Evolutionary conservation across 1,140 invertebrate genomes (phyloP), one percentile per base, ranked within the genome.

Genomic region (Sitodiplosis mosellana): DNA sequence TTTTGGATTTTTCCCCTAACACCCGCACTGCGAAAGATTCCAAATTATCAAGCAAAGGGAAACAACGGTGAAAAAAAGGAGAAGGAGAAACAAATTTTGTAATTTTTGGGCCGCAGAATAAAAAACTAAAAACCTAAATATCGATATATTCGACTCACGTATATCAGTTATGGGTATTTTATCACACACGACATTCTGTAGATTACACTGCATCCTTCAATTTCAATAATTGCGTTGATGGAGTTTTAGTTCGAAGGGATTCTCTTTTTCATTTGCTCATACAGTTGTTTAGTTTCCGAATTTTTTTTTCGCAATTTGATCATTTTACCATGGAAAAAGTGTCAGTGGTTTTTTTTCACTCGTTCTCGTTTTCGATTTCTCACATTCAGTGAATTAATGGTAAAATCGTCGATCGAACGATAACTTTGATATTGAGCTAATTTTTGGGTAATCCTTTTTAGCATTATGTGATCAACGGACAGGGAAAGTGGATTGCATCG

Each of bases 151-250:
- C 27, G 27, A 27, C 51, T 49, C 47, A 52, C 51, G 33, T 49
- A 49, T 52, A 12, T 52, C 51, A 41, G 33, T 47, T 14, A 52
- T 14, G 2, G 48, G 36, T 17, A 47, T 49, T 33, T 45, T 49
- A 33, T 48, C 48, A 41, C 48, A 47, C 21, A 52, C 17, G 17
- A 52, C 33, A 45, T 52, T 52, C n/a, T 43, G 51, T 18, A 52
- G 27, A 43, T 52, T 48, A 27, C 51, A 52, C 48, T 52, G 51
- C 51, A 52, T 52, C 11, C 37, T 48, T 42, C 12, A 22, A 10
- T 6, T n/a, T 7, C 7, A 11, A 41, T 43, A 7, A 38, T 38
- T 38, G 5, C 2, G 3, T n/a, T 14, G 15, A 14, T 38, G 3
- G 3, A 38, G 36, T n/a, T 14, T 34, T 17, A n/a, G 12, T 38